Base-by-base conservation (phyloP, 2,888 invertebrate species). In the Himalopsyche kuldschensis region DNA sequence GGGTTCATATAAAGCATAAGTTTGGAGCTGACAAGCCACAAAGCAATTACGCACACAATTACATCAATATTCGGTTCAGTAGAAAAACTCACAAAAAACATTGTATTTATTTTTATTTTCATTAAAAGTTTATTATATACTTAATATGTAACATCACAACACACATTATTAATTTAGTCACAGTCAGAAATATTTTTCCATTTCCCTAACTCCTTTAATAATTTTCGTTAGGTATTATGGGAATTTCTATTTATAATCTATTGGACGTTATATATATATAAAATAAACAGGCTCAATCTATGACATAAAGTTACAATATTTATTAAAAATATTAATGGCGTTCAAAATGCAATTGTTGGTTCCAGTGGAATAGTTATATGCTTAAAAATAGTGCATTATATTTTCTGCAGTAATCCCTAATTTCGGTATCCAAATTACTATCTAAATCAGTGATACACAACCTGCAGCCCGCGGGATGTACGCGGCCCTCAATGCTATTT, bases 211-310 rank as follows among this genome's bases (percentile, higher is more conserved):
- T 20, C 10, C 8, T n/a, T 55, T 55, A 10, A 20, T 20, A 20
- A 2, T 15, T 55, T 41, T 15, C 10, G n/a, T 55, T 55, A 55
- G 55, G 10, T 55, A 20, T 20, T 55, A 20, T 24, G 41, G 41
- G 6, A 55, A n/a, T 1, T 55, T 2, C 2, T 55, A 24, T 55
- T 55, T 55, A 55, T 55, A 55, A 31, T 82, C 69, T 79, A 79
- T 82, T 82, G 78, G 82, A 79, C 78, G 75, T 31, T 75, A 24
- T 75, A 81, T 75, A 24, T 75, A 81, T 46, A 47, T 76, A 55
- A 48, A 76, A 76, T 47, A 81, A 76, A 77, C 76, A 48, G 31
- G 77, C 55, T 55, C 55, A 55, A 55, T 55, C 55, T 20, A 55
- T 55, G 55, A 55, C 55, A 55, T 55, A 55, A 55, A 55, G 55